Percentiles rank a stretch among this genome's conserved stretches.
phyloP scores from a whole-genome alignment of 2,797 vertebrate genomes.

The Avahi laniger region DNA sequence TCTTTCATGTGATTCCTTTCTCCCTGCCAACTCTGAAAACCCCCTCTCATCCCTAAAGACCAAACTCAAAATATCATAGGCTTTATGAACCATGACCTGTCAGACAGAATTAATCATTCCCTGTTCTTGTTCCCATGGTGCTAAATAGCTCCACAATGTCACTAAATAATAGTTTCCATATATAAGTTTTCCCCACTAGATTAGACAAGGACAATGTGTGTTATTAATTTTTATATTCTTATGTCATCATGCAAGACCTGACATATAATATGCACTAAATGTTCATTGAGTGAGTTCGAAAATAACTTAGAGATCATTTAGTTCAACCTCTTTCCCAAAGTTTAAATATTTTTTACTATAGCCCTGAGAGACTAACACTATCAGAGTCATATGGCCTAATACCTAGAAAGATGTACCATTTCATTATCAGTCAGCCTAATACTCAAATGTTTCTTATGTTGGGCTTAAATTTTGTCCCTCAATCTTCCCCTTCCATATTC shows the following conservation, averaged over 20 bases:
- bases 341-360: neutral
- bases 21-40: constrained; percentile 55
- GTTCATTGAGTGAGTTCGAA: neutral
- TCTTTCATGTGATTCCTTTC: constrained; percentile 20
- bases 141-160: neutral
- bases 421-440: neutral
- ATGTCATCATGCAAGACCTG: neutral
- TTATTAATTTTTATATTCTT: constrained; percentile 21
- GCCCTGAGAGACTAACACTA: neutral
- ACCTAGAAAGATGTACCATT: neutral
- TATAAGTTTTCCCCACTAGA: neutral
- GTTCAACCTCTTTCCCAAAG: neutral
- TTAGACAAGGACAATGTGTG: neutral
- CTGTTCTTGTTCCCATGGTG: neutral
- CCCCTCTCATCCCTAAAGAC: constrained; percentile 51
- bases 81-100: constrained; percentile 55
- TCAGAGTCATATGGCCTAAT: neutral
- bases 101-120: constrained; percentile 56
- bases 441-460: neutral
- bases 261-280: neutral
- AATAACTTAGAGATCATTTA: neutral
- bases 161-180: constrained; percentile 40
- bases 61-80: constrained; percentile 59
- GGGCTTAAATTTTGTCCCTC: neutral
- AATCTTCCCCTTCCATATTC: neutral